Conservation (phyloP, 2,797 vertebrate genomes). For the Amblyraja radiata region DNA sequence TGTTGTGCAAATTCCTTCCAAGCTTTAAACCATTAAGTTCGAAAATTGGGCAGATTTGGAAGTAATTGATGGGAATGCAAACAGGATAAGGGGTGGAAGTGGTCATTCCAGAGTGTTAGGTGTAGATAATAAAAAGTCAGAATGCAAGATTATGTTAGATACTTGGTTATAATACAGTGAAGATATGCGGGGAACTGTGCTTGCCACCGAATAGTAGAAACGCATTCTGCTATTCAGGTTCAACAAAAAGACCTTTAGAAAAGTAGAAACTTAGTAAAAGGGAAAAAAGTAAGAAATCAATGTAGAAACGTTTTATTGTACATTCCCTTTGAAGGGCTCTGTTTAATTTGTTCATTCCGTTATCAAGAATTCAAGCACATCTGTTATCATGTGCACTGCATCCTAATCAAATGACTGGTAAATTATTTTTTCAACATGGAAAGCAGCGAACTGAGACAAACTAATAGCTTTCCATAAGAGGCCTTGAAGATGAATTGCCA, state of each 20-base stretch:
- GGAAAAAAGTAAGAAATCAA: too few species aligned
- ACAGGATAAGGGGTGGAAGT: neutral
- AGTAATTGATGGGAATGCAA: neutral
- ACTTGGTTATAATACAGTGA: neutral
- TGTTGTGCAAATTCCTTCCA: neutral
- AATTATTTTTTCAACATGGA: neutral
- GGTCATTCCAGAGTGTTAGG: neutral
- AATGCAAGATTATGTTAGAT: neutral
- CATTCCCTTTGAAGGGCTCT: too few species aligned
- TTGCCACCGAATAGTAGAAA: neutral
- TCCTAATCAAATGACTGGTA: too few species aligned
- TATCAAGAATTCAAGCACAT: too few species aligned
- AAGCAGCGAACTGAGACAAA: neutral
- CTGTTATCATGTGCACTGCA: too few species aligned
- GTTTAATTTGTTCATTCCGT: too few species aligned
- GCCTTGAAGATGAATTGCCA: neutral
- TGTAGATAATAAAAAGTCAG: neutral
- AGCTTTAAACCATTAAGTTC: neutral
- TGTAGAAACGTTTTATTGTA: too few species aligned
- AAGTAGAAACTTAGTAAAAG: too few species aligned
- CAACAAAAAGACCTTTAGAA: too few species aligned
- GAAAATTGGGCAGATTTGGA: neutral
- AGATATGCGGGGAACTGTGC: neutral
- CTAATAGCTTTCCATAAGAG: neutral
- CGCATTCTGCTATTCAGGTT: neutral